Conservation (phyloP, 2,888 invertebrate species). For the Maniola hyperantus region DNA sequence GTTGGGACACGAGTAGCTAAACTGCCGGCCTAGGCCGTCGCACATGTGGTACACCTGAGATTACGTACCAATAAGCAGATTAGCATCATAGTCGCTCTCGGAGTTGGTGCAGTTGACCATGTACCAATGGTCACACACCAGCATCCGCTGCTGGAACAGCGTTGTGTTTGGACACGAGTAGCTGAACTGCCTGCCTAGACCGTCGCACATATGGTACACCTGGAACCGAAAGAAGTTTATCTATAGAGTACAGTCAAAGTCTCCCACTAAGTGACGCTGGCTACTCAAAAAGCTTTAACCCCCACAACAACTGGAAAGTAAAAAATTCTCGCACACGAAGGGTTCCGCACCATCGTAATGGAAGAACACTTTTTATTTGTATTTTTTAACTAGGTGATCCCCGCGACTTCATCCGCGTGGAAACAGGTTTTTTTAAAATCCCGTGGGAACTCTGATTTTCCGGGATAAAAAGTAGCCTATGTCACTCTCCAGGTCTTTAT, state of each 20-base stretch:
- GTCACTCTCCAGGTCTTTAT: too few species aligned
- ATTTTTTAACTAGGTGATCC: too few species aligned
- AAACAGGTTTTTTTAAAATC: too few species aligned
- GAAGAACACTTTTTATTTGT: too few species aligned
- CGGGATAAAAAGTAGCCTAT: too few species aligned
- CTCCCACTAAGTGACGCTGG: too few species aligned
- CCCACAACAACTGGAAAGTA: too few species aligned
- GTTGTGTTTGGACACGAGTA: slow-evolving; percentile 91
- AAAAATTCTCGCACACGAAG: too few species aligned
- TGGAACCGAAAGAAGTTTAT: slow-evolving; percentile 50
- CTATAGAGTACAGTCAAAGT: not conserved
- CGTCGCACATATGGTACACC: slow-evolving; percentile 93
- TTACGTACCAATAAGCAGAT: slow-evolving; percentile 85
- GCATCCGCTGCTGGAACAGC: slow-evolving; percentile 90
- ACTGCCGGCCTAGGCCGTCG: slow-evolving; percentile 88
- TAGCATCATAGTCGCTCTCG: slow-evolving; percentile 86
- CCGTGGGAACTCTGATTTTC: too few species aligned
- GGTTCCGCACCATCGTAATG: too few species aligned
- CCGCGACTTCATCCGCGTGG: too few species aligned
- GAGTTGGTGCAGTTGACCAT: slow-evolving; percentile 91
- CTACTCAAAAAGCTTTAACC: too few species aligned
- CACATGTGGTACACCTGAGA: slow-evolving; percentile 87
- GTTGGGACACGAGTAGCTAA: slow-evolving; percentile 90
- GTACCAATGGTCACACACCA: slow-evolving; percentile 92
- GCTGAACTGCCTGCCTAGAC: slow-evolving; percentile 88